phyloP scores from a whole-genome alignment of 2,113 vertebrate genomes.

The Paradoxurus hermaphroditus region DNA sequence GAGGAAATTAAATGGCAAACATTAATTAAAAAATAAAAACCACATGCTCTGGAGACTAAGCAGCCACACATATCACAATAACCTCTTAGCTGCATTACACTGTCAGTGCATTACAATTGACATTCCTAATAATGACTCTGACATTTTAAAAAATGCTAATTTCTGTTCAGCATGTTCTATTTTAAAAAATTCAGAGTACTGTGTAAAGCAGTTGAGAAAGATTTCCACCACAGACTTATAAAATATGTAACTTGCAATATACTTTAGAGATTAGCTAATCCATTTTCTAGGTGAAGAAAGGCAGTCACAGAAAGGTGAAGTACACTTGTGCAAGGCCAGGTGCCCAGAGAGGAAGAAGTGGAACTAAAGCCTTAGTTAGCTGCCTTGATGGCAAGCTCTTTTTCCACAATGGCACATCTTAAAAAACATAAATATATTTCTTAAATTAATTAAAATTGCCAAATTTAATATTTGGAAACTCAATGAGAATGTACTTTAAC shows the following conservation, averaged over 20 bases:
- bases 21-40: conserved; percentile 60
- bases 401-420: not conserved
- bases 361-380: not conserved
- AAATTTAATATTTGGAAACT: conserved; percentile 22
- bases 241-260: conserved; percentile 38
- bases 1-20: conserved; percentile 45
- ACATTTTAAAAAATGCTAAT: conserved; percentile 74
- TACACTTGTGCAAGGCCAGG: not conserved
- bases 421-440: not conserved
- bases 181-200: conserved; percentile 11
- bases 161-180: conserved; percentile 53
- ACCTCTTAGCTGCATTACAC: conserved; percentile 29
- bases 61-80: conserved; percentile 1
- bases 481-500: not conserved
- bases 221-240: conserved; percentile 29
- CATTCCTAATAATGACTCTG: conserved; percentile 66
- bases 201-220: conserved; percentile 52
- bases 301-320: conserved; percentile 7
- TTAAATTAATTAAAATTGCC: not conserved
- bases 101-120: conserved; percentile 54
- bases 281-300: conserved; percentile 20
- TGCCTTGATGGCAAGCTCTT: not conserved
- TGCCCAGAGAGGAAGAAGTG: not conserved
- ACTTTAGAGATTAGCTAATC: conserved; percentile 28
- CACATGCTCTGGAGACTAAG: conserved; percentile 39